These are phyloP conservation scores for Orcinus orca DNA, from an alignment of 2,113 vertebrate species.

Conservation along the genomic window DNA sequence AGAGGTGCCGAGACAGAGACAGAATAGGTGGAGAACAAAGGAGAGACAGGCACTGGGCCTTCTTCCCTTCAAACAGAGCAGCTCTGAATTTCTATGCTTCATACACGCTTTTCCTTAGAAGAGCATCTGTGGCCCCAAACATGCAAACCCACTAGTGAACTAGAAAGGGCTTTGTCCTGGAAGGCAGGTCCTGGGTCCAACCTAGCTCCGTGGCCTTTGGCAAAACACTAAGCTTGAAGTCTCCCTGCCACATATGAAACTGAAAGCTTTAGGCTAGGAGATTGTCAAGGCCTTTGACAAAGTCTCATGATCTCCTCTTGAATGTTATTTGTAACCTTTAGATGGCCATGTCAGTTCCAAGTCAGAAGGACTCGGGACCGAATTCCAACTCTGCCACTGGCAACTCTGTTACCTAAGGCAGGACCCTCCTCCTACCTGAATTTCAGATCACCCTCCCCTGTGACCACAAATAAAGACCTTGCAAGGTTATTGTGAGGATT, in stretches of 20 bases:
- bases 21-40: neutral
- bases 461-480: neutral
- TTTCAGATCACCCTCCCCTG: neutral
- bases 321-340: neutral
- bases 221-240: neutral
- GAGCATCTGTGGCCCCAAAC: neutral
- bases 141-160: neutral
- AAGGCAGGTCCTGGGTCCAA: neutral
- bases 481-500: neutral
- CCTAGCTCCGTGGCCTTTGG: neutral
- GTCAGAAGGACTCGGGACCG: neutral
- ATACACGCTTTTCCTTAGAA: neutral
- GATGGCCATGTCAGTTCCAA: neutral
- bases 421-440: neutral
- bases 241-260: neutral
- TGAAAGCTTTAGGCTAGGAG: neutral
- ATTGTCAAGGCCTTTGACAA: neutral
- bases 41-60: neutral
- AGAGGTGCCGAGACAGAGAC: neutral
- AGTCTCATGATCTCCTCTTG: neutral
- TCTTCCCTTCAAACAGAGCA: neutral
- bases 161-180: neutral
- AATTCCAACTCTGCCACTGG: neutral
- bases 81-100: neutral
- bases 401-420: no score